Percentiles rank a stretch among this genome's conserved stretches.
phyloP scores from a whole-genome alignment of 2,113 vertebrate species.

The Lampris incognitus region DNA sequence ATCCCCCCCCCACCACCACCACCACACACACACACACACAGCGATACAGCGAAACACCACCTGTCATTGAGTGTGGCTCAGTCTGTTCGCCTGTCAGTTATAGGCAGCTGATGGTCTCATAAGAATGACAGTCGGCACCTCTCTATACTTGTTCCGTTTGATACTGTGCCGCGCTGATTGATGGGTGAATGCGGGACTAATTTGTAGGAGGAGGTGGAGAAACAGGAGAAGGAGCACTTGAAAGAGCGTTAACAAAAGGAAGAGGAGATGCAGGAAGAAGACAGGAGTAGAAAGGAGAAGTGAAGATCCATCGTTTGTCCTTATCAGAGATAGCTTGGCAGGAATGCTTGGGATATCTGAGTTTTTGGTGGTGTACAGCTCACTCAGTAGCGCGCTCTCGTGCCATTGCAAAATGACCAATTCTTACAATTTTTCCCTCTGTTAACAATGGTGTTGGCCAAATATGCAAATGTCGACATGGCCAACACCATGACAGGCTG shows the following conservation, averaged over 20 bases:
- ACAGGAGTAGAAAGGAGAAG: slow-evolving; percentile 43
- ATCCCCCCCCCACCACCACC: not conserved
- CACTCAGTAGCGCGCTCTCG: not conserved
- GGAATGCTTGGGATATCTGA: slow-evolving; percentile 3
- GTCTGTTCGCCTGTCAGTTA: slow-evolving; percentile 40
- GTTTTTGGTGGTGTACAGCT: not conserved
- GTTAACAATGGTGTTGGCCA: not conserved
- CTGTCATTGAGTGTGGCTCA: slow-evolving; percentile 41
- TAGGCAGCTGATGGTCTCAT: slow-evolving; percentile 63
- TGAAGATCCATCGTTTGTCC: slow-evolving; percentile 59
- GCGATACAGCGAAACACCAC: slow-evolving; percentile 5
- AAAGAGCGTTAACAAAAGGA: slow-evolving; percentile 59
- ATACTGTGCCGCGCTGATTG: slow-evolving; percentile 58
- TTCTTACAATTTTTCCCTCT: not conserved
- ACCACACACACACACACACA: not conserved
- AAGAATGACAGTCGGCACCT: slow-evolving; percentile 48
- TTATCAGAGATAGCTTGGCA: slow-evolving; percentile 40
- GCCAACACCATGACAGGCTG: not conserved
- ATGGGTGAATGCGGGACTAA: slow-evolving; percentile 66
- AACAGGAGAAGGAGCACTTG: slow-evolving; percentile 53
- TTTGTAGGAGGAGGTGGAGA: slow-evolving; percentile 67
- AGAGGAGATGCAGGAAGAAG: slow-evolving; percentile 39
- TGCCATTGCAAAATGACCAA: not conserved
- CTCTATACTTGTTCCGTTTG: slow-evolving; percentile 51
- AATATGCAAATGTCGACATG: not conserved